Evolutionary conservation across 2,888 invertebrate genomes (phyloP).

Genomic region (Papilio protenor): DNA sequence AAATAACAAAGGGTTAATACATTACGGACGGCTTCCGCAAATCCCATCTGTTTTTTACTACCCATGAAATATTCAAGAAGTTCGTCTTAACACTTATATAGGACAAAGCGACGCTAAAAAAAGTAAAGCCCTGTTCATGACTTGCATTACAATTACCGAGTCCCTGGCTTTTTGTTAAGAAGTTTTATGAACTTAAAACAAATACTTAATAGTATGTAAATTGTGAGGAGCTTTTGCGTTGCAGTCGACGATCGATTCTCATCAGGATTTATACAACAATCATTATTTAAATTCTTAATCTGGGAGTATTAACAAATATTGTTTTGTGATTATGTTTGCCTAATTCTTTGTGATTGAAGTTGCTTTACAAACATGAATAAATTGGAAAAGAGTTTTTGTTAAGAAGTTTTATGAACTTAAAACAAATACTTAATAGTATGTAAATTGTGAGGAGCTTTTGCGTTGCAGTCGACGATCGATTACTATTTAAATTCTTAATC

Average conservation of each 20-base stretch:
- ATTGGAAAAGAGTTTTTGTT: not conserved
- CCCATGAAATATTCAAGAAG: conserved; percentile 29
- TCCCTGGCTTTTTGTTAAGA: not conserved
- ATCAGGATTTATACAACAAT: no score
- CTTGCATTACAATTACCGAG: conserved; percentile 27
- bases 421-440: conserved; percentile 26
- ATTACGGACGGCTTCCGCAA: conserved; percentile 11
- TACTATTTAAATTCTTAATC: not conserved
- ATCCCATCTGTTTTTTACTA: conserved; percentile 17
- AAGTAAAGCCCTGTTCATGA: conserved; percentile 32
- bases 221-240: not conserved
- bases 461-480: not conserved
- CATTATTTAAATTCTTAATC: not conserved
- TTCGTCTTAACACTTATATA: conserved; percentile 31
- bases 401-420: conserved; percentile 17
- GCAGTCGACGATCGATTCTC: not conserved
- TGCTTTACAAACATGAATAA: not conserved
- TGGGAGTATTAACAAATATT: not conserved
- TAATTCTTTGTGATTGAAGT: not conserved
- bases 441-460: not conserved
- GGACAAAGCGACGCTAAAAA: conserved; percentile 20
- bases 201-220: conserved; percentile 25
- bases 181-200: conserved; percentile 25
- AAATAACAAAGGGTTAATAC: conserved; percentile 23
- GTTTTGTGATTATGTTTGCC: not conserved